These are phyloP conservation scores for Phasia obesa DNA, from an alignment of 2,888 invertebrate genomes.

Conservation along the genomic window DNA sequence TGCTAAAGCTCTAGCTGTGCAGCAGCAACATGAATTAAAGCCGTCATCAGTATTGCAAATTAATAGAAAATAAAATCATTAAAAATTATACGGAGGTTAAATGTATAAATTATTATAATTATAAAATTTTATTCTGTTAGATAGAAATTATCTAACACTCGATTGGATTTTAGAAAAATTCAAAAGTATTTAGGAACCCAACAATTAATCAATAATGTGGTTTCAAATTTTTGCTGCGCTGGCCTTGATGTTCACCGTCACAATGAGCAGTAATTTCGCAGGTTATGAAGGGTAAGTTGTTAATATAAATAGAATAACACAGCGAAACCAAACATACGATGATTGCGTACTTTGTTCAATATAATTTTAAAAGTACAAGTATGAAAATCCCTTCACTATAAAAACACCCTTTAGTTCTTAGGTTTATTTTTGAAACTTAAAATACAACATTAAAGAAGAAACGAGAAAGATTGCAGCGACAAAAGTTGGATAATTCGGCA, in stretches of 20 bases:
- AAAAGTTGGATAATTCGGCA: too few species aligned
- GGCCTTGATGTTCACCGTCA: conserved; percentile 51
- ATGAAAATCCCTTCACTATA: too few species aligned
- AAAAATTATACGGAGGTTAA: not conserved
- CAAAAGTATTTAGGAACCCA: conserved; percentile 24
- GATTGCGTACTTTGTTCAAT: too few species aligned
- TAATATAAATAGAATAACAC: not conserved
- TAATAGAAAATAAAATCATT: conserved; percentile 26
- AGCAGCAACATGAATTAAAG: not conserved
- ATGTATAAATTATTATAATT: not conserved
- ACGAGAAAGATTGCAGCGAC: too few species aligned
- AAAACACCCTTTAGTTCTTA: too few species aligned
- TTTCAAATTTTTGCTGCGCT: conserved; percentile 56
- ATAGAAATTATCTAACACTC: too few species aligned
- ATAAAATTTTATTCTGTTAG: not conserved
- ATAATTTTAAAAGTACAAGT: too few species aligned
- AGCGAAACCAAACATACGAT: too few species aligned
- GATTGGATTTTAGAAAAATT: too few species aligned
- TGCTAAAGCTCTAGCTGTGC: conserved; percentile 9
- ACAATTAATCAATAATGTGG: conserved; percentile 68
- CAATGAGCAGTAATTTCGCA: conserved; percentile 75
- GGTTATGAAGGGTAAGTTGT: conserved; percentile 78
- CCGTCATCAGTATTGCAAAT: not conserved
- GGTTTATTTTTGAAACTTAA: too few species aligned
- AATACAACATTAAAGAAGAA: too few species aligned